phyloP scores from a whole-genome alignment of 2,113 vertebrate species.

The Synodontis membranacea region DNA sequence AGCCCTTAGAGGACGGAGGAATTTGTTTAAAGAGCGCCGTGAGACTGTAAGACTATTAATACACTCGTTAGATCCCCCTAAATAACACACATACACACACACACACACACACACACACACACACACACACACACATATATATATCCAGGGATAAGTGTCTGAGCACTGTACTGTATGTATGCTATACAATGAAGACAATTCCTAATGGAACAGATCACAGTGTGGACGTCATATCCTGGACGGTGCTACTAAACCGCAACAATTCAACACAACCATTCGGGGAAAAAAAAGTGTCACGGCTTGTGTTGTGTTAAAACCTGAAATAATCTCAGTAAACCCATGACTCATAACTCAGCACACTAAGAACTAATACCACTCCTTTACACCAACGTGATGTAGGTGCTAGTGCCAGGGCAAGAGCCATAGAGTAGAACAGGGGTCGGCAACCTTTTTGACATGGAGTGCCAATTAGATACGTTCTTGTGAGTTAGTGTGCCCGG shows the following conservation, averaged over 20 bases:
- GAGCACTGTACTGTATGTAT: no score
- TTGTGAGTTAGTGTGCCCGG: no score
- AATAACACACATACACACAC: neutral
- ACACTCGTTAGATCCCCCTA: neutral
- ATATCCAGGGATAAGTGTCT: neutral
- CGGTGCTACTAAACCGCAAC: neutral
- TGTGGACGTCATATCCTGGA: neutral
- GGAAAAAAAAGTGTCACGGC: neutral
- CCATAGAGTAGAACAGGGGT: no score
- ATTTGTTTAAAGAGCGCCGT: constrained; percentile 31
- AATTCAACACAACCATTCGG: neutral
- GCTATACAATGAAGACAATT: no score
- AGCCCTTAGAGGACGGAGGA: constrained; percentile 35
- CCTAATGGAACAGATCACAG: neutral
- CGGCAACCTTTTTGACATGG: no score
- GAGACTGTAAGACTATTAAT: constrained; percentile 33
- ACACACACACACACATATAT: neutral
- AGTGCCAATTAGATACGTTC: no score
- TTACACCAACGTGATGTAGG: no score
- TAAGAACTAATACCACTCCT: no score
- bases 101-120: neutral
- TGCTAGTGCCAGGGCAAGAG: no score
- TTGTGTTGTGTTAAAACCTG: neutral
- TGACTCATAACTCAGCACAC: no score
- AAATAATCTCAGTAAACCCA: neutral